Percentiles rank a stretch among this genome's conserved stretches.
Evolutionary conservation across 2,888 invertebrate genomes (phyloP).

Genomic region (Apoderus coryli): DNA sequence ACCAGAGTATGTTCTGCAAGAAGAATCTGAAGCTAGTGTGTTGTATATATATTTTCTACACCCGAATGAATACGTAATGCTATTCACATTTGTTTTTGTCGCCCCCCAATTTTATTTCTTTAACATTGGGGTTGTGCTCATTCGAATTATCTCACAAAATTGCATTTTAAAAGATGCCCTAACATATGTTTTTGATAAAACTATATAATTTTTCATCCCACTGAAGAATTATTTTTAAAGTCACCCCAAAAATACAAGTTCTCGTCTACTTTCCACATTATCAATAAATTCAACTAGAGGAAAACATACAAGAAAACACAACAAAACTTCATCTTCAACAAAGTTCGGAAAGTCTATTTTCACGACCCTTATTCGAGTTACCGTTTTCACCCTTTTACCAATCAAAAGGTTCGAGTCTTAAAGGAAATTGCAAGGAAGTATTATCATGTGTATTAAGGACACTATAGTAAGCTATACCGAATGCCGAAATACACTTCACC

Average conservation of each 20-base stretch:
- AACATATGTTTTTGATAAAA: conserved; percentile 34
- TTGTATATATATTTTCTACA: conserved; percentile 23
- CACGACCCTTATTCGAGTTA: conserved; percentile 13
- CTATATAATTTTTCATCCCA: too few relatives aligned
- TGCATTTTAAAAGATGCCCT: conserved; percentile 32
- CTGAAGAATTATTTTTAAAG: too few relatives aligned
- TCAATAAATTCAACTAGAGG: too few relatives aligned
- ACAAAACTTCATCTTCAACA: too few relatives aligned
- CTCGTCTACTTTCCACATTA: too few relatives aligned
- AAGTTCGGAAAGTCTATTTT: too few relatives aligned
- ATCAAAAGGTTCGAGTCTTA: conserved; percentile 20
- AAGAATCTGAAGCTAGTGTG: conserved; percentile 22
- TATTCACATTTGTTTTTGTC: conserved; percentile 36
- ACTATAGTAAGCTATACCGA: conserved; percentile 22
- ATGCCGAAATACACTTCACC: conserved; percentile 19
- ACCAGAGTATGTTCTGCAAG: too few relatives aligned
- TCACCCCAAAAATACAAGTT: too few relatives aligned
- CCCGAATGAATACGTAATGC: conserved; percentile 33
- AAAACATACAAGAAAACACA: too few relatives aligned
- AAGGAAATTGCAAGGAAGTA: conserved; percentile 33
- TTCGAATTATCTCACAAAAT: conserved; percentile 31
- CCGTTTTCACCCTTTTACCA: conserved; percentile 20
- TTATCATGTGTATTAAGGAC: conserved; percentile 32
- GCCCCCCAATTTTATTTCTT: conserved; percentile 25
- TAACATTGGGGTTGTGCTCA: conserved; percentile 28